Evolutionary conservation across 2,797 vertebrate species (phyloP).

Genomic region (Miichthys miiuy): DNA sequence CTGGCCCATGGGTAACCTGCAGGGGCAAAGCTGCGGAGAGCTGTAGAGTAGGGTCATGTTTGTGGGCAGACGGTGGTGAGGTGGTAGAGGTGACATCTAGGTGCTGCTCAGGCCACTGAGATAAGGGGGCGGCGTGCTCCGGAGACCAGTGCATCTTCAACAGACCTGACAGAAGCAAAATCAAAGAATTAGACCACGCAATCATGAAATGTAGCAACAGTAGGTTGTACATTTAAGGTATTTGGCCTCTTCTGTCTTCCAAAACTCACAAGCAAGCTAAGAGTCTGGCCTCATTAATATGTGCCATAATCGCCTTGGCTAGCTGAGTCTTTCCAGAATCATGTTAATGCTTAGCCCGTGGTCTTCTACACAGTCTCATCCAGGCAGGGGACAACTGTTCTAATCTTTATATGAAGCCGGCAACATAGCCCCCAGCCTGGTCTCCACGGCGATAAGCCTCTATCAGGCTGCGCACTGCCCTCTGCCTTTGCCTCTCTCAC

Average conservation of each 20-base stretch:
- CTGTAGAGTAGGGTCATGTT: slow-evolving; percentile 87
- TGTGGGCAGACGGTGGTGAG: slow-evolving; percentile 90
- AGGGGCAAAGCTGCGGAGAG: slow-evolving; percentile 88
- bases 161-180: slow-evolving; percentile 84
- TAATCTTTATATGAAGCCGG: slow-evolving; percentile 73
- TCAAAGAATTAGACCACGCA: slow-evolving; percentile 30
- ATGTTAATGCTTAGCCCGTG: slow-evolving; percentile 54
- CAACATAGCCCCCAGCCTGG: slow-evolving; percentile 75
- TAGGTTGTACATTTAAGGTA: not conserved
- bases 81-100: slow-evolving; percentile 96
- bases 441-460: slow-evolving; percentile 81
- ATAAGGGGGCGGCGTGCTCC: slow-evolving; percentile 94
- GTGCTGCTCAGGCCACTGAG: slow-evolving; percentile 99
- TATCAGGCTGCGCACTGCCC: slow-evolving; percentile 66
- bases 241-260: slow-evolving; percentile 1
- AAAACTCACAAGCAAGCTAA: slow-evolving; percentile 4
- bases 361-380: slow-evolving; percentile 47
- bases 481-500: slow-evolving; percentile 74
- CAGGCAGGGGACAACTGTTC: slow-evolving; percentile 57
- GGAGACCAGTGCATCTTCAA: slow-evolving; percentile 99
- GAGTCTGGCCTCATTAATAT: slow-evolving; percentile 20
- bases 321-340: slow-evolving; percentile 51
- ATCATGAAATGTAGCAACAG: not conserved
- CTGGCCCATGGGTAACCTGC: slow-evolving; percentile 94
- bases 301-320: slow-evolving; percentile 37